phyloP scores from a whole-genome alignment of 2,113 vertebrate species.

The Papio anubis region DNA sequence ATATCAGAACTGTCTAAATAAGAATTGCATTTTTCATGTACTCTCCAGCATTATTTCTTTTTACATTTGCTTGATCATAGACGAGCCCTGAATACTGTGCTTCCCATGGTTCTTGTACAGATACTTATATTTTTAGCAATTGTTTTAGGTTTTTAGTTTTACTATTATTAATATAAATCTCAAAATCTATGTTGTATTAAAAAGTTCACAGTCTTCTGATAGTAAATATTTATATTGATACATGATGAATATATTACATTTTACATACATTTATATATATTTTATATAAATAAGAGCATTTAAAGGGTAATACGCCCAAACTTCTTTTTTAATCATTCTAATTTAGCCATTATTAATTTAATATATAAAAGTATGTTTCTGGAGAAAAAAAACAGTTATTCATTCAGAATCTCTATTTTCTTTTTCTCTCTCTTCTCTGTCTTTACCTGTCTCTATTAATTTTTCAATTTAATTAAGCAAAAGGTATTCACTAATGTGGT shows the following conservation, averaged over 20 bases:
- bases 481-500: not conserved
- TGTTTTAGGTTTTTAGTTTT: not conserved
- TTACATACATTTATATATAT: not conserved
- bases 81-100: not conserved
- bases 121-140: not conserved
- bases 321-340: not conserved
- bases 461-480: not conserved
- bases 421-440: not conserved
- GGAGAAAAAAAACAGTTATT: not conserved
- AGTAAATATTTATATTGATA: not conserved
- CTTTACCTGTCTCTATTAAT: not conserved
- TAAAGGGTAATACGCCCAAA: not conserved
- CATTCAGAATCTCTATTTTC: not conserved
- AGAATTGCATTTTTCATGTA: not conserved
- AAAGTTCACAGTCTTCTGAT: not conserved
- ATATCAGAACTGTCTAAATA: not conserved
- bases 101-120: not conserved
- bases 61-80: not conserved
- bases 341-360: conserved; percentile 13
- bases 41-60: not conserved
- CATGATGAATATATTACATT: not conserved
- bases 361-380: not conserved
- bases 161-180: not conserved
- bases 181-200: not conserved
- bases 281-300: not conserved